Evolutionary conservation across 2,797 vertebrate genomes (phyloP), one percentile per base, ranked within the genome.

Genomic region (Cyprinella venusta): DNA sequence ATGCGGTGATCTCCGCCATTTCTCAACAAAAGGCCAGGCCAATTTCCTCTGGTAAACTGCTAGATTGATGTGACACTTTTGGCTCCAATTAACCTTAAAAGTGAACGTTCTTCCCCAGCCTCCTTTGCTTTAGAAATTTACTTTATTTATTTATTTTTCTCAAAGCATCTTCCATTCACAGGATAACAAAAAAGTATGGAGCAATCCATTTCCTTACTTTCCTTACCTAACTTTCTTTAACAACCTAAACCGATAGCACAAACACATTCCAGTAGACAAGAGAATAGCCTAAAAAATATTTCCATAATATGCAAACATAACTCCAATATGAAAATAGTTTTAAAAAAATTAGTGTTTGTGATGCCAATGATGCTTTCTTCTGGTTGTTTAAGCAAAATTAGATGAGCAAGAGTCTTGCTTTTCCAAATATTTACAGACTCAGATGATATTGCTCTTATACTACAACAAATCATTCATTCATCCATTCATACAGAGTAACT

Each of bases 11-110:
- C 90, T 74, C 87, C 91, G 90, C 91, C 81, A 90, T 87, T 92
- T 94, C 93, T 92, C 91, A 91, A 92, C 92, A 94, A 93, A 95
- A 95, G 94, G 93, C 94, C 94, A 93, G 92, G 92, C 91, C 92
- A 92, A 94, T 95, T 95, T 97, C 94, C 94, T 92, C 86, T 91
- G 81, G 94, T 94, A 94, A 96, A 95, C 93, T 93, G 93, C 93
- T 93, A 93, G 94, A 94, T 94, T 93, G 92, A 95, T 95, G 94
- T 95, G 94, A 96, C 94, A 96, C 95, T 95, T 95, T 94, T 96
- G 94, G 91, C 94, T 96, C 93, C 95, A 95, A 96, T 96, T 96
- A 96, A 96, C 95, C 94, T 95, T 94, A 95, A 93, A 94, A 96
- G 94, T 93, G 93, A 92, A 91, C 92, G 94, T 93, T 94, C 93